Evolutionary conservation across 64 coral and sea anemone species (phyloP), one percentile per base, ranked within the genome.

Genomic region (Astreopora myriophthalma): DNA sequence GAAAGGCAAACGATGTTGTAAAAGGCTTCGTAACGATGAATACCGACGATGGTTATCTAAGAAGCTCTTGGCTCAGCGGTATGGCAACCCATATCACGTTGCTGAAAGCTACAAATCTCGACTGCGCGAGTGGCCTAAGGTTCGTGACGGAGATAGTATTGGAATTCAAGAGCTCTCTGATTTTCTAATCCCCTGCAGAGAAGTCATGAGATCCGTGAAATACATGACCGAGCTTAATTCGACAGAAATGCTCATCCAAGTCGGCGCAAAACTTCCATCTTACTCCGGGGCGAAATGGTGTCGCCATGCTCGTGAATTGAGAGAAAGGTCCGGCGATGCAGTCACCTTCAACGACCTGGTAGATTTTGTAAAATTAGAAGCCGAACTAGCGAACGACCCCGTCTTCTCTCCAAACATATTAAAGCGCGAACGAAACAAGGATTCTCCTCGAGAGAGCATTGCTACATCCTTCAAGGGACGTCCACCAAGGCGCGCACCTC

Each of bases 351-450:
- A 57, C 1, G 86, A 94, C 11, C 64, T 94, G 3, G 86, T 94
- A 0, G 64, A 75, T 27, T 86, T 90, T 36, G 71, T 95, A 0
- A 89, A 42, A 17, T 26, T 55, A 58, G 93, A 90, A 55, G 65
- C 93, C 3, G 78, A 94, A 5, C 49, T 94, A 3, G 93, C 87
- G 0, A 94, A 75, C 30, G 93, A 94, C n/a, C 17, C 93, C 87
- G 42, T 94, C 17, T 94, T 94, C 40, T 94, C 93, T 9, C 79
- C 78, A 5, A 52, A 90, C 24, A 58, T 80, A 14, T 66, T 22
- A 82, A 81, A 32, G 29, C 40, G 48, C 33, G 69, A 39, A 73
- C 73, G 32, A 63, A 1, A 40, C 17, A 55, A n/a, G 8, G n/a
- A n/a, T n/a, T 14, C 66, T 26, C 32, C 61, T 62, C 10, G 31